A percentile compares a stretch with the other conserved stretches of the same genome.
phyloP scores from a whole-genome alignment of 2,888 invertebrate species.

The Erynnis tages region DNA sequence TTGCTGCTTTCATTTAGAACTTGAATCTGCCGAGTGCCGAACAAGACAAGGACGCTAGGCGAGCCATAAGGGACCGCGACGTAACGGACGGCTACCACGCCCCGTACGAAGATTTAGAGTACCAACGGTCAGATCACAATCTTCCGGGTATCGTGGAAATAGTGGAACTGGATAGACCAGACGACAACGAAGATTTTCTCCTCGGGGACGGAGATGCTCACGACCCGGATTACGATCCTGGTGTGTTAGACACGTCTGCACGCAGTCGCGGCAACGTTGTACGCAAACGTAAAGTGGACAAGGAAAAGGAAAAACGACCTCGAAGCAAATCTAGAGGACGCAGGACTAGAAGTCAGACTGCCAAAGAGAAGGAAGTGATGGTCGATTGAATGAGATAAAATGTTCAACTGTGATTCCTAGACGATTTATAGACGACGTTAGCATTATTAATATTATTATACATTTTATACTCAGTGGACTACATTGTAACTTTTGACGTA shows the following conservation, averaged over 20 bases:
- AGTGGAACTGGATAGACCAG: constrained; percentile 56
- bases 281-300: constrained; percentile 61
- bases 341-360: constrained; percentile 67
- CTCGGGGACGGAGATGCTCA: constrained; percentile 50
- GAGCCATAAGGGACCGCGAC: constrained; percentile 55
- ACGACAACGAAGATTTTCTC: constrained; percentile 39
- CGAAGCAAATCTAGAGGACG: constrained; percentile 69
- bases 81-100: constrained; percentile 59
- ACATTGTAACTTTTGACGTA: constrained; percentile 14
- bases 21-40: constrained; percentile 72
- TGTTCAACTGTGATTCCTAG: constrained; percentile 60
- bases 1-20: constrained; percentile 70
- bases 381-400: constrained; percentile 51
- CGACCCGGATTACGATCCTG: constrained; percentile 65
- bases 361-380: constrained; percentile 51
- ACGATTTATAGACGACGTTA: constrained; percentile 50
- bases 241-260: constrained; percentile 46
- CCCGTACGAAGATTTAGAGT: constrained; percentile 59
- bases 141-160: constrained; percentile 65
- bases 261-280: constrained; percentile 65
- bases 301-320: constrained; percentile 54
- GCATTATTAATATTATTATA: constrained; percentile 38
- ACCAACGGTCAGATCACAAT: constrained; percentile 47
- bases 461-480: constrained; percentile 19
- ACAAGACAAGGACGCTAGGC: constrained; percentile 47